These are phyloP conservation scores for Misgurnus anguillicaudatus DNA, from an alignment of 2,113 vertebrate species.

Conservation along the genomic window DNA sequence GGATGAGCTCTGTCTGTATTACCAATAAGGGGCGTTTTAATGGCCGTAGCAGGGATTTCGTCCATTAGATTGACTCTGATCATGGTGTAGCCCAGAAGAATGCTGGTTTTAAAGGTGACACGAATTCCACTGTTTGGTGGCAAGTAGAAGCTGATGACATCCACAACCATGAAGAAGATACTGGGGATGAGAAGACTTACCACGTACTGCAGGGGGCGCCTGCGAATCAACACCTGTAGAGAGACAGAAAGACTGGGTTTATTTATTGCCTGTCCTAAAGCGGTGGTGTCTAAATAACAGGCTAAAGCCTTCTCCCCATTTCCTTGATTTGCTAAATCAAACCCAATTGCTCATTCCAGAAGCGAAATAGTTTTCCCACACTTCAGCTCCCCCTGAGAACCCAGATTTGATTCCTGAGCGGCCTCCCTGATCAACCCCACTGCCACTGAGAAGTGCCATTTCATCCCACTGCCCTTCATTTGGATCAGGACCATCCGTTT, in stretches of 20 bases:
- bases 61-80: slow-evolving; percentile 83
- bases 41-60: slow-evolving; percentile 73
- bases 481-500: slow-evolving; percentile 40
- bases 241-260: neutral
- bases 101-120: slow-evolving; percentile 82
- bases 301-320: slow-evolving; percentile 9
- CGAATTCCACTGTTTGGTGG: slow-evolving; percentile 78
- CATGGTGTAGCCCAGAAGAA: slow-evolving; percentile 85
- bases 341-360: slow-evolving; percentile 34
- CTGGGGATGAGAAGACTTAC: slow-evolving; percentile 83
- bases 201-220: slow-evolving; percentile 81
- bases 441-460: slow-evolving; percentile 24
- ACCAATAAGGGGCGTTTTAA: slow-evolving; percentile 82
- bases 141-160: slow-evolving; percentile 84
- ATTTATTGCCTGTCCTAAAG: neutral
- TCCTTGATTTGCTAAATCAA: slow-evolving; percentile 32
- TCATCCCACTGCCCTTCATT: slow-evolving; percentile 25
- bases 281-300: slow-evolving; percentile 31
- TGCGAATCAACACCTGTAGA: slow-evolving; percentile 80
- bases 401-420: slow-evolving; percentile 1
- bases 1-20: neutral
- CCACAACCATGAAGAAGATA: slow-evolving; percentile 83
- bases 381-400: slow-evolving; percentile 38
- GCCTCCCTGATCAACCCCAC: neutral
- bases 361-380: slow-evolving; percentile 43